A percentile compares a stretch with the other conserved stretches of the same genome.
Conservation (phyloP, 2,797 vertebrate species). For the Anniella stebbinsi region DNA sequence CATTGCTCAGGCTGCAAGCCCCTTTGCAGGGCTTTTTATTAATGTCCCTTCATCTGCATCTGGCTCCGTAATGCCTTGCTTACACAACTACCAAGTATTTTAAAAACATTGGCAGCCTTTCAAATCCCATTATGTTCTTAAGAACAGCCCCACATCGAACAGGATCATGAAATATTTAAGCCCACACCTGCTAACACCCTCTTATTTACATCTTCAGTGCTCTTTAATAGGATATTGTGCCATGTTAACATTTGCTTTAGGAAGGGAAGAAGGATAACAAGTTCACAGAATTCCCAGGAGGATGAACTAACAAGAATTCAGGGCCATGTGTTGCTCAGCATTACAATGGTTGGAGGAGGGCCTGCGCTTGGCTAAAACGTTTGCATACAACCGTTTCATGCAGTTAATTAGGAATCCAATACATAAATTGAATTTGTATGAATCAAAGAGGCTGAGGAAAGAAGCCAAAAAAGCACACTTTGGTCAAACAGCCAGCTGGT, state of each 20-base stretch:
- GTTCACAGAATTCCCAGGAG: not conserved
- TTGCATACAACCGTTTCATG: not conserved
- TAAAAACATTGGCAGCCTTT: not conserved
- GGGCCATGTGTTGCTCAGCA: not conserved
- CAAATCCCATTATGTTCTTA: conserved; percentile 15
- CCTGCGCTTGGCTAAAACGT: rapidly evolving
- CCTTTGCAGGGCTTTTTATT: not conserved
- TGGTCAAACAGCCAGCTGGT: not conserved
- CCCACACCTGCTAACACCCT: conserved; percentile 5
- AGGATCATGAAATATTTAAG: conserved; percentile 31
- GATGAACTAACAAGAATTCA: not conserved
- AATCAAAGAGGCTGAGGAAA: not conserved
- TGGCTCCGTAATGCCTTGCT: not conserved
- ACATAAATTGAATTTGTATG: not conserved
- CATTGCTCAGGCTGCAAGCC: not conserved
- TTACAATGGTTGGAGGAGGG: not conserved
- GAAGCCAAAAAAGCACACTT: not conserved
- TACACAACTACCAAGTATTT: conserved; percentile 24
- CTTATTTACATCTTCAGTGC: conserved; percentile 44
- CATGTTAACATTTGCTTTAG: conserved; percentile 33
- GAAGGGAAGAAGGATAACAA: not conserved
- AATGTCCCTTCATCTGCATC: not conserved
- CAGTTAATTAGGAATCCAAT: not conserved
- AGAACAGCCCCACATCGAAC: conserved; percentile 21
- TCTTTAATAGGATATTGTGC: not conserved